phyloP scores from a whole-genome alignment of 2,888 invertebrate genomes.

The Tinea semifulvella region DNA sequence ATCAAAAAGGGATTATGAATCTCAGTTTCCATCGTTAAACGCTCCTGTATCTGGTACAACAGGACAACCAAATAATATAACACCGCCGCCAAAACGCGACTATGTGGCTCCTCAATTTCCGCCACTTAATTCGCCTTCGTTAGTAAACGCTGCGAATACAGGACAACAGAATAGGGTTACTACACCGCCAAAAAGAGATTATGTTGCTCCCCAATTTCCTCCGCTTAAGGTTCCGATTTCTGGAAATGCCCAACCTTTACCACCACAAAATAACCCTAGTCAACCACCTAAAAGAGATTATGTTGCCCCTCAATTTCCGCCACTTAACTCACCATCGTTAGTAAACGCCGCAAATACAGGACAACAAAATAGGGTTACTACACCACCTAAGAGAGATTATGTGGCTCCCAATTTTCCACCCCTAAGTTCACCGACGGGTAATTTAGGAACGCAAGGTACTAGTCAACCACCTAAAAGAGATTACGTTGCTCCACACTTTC shows the following conservation, averaged over 20 bases:
- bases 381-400: conserved; percentile 37
- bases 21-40: conserved; percentile 14
- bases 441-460: neutral
- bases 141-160: conserved; percentile 1
- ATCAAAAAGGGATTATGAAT: conserved; percentile 26
- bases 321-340: conserved; percentile 20
- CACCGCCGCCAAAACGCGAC: conserved; percentile 32
- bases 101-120: conserved; percentile 42
- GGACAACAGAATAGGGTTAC: conserved; percentile 14
- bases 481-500: conserved; percentile 33
- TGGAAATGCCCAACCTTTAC: neutral
- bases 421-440: neutral
- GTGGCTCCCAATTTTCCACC: conserved; percentile 37
- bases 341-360: conserved; percentile 4
- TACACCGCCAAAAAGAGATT: conserved; percentile 28
- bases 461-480: conserved; percentile 28
- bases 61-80: neutral
- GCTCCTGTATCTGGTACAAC: neutral
- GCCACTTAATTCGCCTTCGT: conserved; percentile 21
- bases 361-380: neutral
- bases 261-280: neutral
- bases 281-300: conserved; percentile 37
- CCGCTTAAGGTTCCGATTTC: conserved; percentile 20
- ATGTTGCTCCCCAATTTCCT: conserved; percentile 32
- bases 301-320: conserved; percentile 31